Evolutionary conservation across 2,888 invertebrate species (phyloP).

Genomic region (Athetis lepigone): DNA sequence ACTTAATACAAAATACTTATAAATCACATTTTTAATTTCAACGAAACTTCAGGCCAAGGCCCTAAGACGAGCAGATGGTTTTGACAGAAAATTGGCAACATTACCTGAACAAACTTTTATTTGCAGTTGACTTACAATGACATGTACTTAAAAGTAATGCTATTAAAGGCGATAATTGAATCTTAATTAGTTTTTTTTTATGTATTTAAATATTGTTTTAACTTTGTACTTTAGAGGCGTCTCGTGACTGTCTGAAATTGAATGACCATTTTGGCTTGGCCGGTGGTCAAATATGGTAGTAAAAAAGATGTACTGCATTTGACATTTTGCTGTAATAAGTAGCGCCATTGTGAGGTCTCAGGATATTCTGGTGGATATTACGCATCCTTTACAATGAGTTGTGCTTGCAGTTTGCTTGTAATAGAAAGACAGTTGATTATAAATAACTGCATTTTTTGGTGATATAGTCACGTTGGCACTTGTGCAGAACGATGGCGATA

Average conservation of each 20-base stretch:
- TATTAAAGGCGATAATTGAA: constrained; percentile 22
- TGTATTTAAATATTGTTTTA: not conserved
- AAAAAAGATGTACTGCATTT: not conserved
- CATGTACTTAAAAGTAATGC: constrained; percentile 1
- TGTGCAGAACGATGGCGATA: too few relatives aligned
- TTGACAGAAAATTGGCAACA: constrained; percentile 66
- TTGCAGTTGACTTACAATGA: constrained; percentile 29
- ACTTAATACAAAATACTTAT: not conserved
- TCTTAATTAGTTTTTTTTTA: constrained; percentile 33
- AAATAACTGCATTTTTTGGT: constrained; percentile 19
- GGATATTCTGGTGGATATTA: not conserved
- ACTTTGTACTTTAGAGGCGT: constrained; percentile 26
- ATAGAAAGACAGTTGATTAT: constrained; percentile 12
- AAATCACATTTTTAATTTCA: constrained; percentile 20
- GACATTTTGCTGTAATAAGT: not conserved
- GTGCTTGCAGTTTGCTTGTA: constrained; percentile 19
- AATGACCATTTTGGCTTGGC: not conserved
- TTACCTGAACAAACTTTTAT: constrained; percentile 43
- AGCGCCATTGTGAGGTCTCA: constrained; percentile 5
- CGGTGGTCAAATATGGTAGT: constrained; percentile 6
- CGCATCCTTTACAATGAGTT: constrained; percentile 30
- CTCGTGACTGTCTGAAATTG: constrained; percentile 45
- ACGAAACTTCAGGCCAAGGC: constrained; percentile 54
- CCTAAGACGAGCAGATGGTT: constrained; percentile 49
- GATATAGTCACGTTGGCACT: not conserved